These are phyloP conservation scores for Manacus vitellinus DNA, from an alignment of 2,113 vertebrate species.

Conservation along the genomic window DNA sequence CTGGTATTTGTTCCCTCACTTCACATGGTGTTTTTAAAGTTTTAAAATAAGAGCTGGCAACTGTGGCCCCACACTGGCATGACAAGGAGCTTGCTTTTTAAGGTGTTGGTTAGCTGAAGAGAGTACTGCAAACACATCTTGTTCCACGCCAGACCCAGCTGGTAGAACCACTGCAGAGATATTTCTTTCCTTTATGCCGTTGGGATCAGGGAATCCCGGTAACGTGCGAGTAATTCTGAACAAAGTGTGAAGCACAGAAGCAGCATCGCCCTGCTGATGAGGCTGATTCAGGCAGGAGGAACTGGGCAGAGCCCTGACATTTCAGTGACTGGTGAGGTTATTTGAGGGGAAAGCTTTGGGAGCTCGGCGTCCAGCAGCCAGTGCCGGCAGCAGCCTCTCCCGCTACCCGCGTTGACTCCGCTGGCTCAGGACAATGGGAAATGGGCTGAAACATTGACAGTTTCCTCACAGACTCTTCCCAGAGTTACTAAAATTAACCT, in stretches of 20 bases:
- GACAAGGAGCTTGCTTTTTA: not conserved
- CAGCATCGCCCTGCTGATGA: not conserved
- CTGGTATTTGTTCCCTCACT: not conserved
- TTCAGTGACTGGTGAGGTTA: conserved; percentile 36
- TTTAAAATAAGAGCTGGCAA: not conserved
- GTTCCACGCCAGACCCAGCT: not conserved
- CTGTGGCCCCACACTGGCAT: not conserved
- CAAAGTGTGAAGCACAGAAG: not conserved
- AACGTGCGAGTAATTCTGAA: not conserved
- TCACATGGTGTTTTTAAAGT: not conserved
- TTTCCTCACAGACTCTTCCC: conserved; percentile 49
- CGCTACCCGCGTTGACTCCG: not conserved
- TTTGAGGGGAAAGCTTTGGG: conserved; percentile 20
- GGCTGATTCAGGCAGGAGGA: not conserved
- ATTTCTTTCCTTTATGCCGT: not conserved
- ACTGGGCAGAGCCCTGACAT: conserved; percentile 39
- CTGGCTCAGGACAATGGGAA: conserved; percentile 32
- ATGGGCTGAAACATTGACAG: conserved; percentile 7
- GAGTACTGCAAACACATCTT: not conserved
- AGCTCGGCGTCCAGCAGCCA: not conserved
- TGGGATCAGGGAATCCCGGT: not conserved
- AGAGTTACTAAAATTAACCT: conserved; percentile 60
- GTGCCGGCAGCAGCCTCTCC: not conserved
- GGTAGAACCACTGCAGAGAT: not conserved
- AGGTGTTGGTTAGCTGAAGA: not conserved